A percentile compares a stretch with the other conserved stretches of the same genome.
Conservation (phyloP, 2,113 vertebrate species). For the Pterocles gutturalis region DNA sequence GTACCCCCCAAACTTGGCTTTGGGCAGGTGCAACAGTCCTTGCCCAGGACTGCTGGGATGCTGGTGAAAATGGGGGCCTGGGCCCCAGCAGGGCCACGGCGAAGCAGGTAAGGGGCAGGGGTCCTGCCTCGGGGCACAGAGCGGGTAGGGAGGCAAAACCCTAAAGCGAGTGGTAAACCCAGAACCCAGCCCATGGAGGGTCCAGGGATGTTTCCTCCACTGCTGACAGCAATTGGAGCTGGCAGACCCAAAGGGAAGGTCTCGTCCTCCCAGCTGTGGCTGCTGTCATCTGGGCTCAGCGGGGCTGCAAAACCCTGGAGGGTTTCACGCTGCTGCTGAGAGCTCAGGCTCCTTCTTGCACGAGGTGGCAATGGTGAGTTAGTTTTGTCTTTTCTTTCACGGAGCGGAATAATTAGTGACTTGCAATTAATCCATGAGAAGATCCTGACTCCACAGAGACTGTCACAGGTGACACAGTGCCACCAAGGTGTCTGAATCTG, state of each 20-base stretch:
- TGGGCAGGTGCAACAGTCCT: not conserved
- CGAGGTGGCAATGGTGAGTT: not conserved
- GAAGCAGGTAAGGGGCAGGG: not conserved
- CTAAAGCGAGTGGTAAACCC: not conserved
- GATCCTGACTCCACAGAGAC: not conserved
- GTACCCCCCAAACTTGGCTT: not conserved
- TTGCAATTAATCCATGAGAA: rapidly evolving
- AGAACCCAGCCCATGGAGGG: not conserved
- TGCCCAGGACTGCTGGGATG: not conserved
- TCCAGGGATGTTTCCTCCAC: not conserved
- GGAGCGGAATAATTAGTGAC: not conserved
- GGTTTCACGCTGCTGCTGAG: rapidly evolving
- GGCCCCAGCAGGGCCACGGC: too few relatives aligned
- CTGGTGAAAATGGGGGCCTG: not conserved
- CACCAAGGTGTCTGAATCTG: not conserved
- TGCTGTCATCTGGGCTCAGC: not conserved
- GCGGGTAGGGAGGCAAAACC: not conserved
- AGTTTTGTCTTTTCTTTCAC: not conserved
- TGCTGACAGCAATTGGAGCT: not conserved
- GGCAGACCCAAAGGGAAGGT: not conserved
- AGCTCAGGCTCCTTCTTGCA: not conserved
- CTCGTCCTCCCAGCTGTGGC: not conserved
- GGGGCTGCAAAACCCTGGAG: not conserved
- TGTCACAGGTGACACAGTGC: not conserved
- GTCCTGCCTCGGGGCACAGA: not conserved